Evolutionary conservation across 1,140 invertebrate genomes (phyloP).

Genomic region (Cherax destructor): DNA sequence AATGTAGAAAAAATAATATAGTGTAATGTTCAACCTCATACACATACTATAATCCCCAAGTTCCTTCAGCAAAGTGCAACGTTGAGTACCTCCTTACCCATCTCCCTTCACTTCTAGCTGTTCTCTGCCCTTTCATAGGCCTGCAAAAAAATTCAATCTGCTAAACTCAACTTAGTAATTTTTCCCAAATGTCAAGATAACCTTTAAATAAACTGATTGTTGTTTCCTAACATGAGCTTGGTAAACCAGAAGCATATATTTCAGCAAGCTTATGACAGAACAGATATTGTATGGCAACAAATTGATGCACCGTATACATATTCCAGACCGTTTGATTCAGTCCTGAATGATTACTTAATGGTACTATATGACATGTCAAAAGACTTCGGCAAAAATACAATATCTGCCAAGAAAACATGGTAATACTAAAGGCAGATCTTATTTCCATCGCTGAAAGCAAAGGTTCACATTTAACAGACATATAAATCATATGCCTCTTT

Average conservation of each 20-base stretch:
- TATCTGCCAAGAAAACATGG: slow-evolving; percentile 29
- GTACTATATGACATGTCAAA: slow-evolving; percentile 27
- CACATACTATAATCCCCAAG: slow-evolving; percentile 31
- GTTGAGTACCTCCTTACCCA: slow-evolving; percentile 24
- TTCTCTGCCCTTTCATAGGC: slow-evolving; percentile 40
- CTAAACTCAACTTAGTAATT: background rate
- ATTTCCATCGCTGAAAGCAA: background rate
- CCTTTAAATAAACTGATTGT: background rate
- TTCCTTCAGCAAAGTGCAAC: slow-evolving; percentile 20
- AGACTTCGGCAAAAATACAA: slow-evolving; percentile 13
- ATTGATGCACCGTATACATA: slow-evolving; percentile 62
- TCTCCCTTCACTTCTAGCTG: slow-evolving; percentile 39
- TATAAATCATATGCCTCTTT: background rate
- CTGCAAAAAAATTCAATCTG: slow-evolving; percentile 2
- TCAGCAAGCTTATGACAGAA: slow-evolving; percentile 36
- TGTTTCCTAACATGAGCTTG: background rate
- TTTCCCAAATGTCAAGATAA: background rate
- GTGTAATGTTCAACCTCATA: background rate
- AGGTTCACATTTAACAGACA: slow-evolving; percentile 4
- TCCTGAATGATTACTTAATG: slow-evolving; percentile 39
- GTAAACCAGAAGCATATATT: background rate
- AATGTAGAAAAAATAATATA: background rate
- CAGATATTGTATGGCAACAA: slow-evolving; percentile 60
- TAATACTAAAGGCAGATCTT: slow-evolving; percentile 60
- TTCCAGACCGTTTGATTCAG: slow-evolving; percentile 51